These are phyloP conservation scores for Archilochus colubris DNA, from an alignment of 2,113 vertebrate species.

Conservation along the genomic window DNA sequence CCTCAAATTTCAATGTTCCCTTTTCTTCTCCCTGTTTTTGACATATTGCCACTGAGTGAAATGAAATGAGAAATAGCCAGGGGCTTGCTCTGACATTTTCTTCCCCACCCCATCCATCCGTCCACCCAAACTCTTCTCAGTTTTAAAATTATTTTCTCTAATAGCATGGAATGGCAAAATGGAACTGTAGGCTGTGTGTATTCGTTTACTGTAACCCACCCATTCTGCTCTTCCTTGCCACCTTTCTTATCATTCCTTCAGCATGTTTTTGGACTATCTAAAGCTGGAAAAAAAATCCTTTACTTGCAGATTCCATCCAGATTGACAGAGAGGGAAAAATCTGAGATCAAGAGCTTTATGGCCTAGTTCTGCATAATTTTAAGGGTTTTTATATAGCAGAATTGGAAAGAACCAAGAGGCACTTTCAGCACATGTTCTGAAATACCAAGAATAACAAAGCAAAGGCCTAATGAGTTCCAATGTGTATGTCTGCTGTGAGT, in stretches of 20 bases:
- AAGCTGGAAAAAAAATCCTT: neutral
- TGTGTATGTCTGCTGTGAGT: constrained; percentile 67
- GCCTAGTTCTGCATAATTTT: constrained; percentile 44
- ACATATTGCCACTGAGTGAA: constrained; percentile 34
- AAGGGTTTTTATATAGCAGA: constrained; percentile 28
- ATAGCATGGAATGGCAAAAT: neutral
- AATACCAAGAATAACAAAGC: constrained; percentile 69
- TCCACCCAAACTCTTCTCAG: constrained; percentile 20
- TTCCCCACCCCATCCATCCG: constrained; percentile 17
- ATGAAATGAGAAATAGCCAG: constrained; percentile 59
- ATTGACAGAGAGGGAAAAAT: neutral
- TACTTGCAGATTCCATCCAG: constrained; percentile 29
- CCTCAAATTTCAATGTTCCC: constrained; percentile 39
- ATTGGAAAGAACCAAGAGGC: constrained; percentile 58
- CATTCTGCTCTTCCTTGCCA: neutral
- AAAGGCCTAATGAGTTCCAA: constrained; percentile 68
- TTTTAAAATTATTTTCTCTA: neutral
- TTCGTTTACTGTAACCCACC: neutral
- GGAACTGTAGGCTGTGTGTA: neutral
- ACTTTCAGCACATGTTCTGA: constrained; percentile 57
- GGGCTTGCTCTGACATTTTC: constrained; percentile 66
- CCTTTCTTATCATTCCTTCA: constrained; percentile 12
- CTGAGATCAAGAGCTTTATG: constrained; percentile 46
- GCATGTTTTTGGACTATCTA: neutral
- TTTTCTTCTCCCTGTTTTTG: constrained; percentile 43